Evolutionary conservation across 2,113 vertebrate species (phyloP).

Genomic region (Brachypteracias leptosomus): DNA sequence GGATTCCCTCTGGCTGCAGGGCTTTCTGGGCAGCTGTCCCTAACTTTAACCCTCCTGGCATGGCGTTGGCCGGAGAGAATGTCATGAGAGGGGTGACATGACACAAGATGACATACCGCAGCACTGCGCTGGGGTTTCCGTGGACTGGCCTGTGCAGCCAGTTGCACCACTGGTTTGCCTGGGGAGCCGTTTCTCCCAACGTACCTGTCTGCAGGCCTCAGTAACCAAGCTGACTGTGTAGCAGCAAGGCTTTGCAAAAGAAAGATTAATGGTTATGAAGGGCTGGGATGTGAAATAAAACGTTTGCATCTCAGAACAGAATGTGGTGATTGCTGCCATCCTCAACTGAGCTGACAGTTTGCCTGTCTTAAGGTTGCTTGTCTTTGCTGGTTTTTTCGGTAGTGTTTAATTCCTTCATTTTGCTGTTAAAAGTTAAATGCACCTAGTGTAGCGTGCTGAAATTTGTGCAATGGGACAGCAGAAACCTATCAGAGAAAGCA

Average conservation of each 20-base stretch:
- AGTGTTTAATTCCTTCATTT: neutral
- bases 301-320: neutral
- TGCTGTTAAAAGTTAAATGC: neutral
- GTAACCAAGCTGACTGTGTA: neutral
- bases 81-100: neutral
- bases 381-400: neutral
- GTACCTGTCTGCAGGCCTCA: neutral
- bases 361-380: neutral
- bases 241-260: neutral
- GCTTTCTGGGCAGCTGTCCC: neutral
- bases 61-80: neutral
- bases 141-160: neutral
- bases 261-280: neutral
- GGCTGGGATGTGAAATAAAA: neutral
- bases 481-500: neutral
- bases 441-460: neutral
- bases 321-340: neutral
- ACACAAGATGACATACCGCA: neutral
- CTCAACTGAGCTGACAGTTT: neutral
- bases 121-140: neutral
- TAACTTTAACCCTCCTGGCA: neutral
- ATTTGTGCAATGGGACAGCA: neutral
- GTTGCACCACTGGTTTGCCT: neutral
- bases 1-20: neutral
- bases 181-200: neutral